Evolutionary conservation across 2,113 vertebrate species (phyloP).

Genomic region (Pseudopodoces humilis): DNA sequence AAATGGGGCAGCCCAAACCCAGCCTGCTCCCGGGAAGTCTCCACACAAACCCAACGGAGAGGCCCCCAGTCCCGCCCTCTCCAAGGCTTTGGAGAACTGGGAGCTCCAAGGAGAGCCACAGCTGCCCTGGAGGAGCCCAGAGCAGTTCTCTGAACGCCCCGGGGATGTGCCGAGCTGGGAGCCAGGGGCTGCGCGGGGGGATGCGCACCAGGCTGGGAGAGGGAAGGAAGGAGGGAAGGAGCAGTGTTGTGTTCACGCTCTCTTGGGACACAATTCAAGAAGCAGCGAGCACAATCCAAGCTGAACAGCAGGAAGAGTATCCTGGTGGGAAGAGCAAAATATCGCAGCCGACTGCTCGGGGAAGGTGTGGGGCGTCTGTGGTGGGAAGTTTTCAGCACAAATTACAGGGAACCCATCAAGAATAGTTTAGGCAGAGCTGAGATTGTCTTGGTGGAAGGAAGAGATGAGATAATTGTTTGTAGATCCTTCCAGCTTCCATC

Average conservation of each 20-base stretch:
- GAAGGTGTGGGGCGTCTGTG: constrained; percentile 42
- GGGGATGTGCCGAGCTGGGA: neutral
- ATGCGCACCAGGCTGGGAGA: neutral
- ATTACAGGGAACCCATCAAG: neutral
- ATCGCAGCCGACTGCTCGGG: neutral
- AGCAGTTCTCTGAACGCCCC: accelerated
- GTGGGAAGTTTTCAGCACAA: constrained; percentile 35
- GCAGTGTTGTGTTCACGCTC: neutral
- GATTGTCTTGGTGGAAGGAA: neutral
- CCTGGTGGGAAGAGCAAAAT: constrained; percentile 53
- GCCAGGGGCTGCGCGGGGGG: neutral
- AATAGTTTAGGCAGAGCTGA: neutral
- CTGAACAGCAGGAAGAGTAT: constrained; percentile 52
- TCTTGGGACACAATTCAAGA: constrained; percentile 39
- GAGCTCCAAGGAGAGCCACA: neutral
- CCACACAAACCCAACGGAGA: accelerated
- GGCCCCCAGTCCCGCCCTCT: neutral
- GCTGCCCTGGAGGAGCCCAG: neutral
- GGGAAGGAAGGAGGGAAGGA: neutral
- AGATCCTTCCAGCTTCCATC: neutral
- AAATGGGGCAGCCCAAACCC: neutral
- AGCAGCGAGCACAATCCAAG: constrained; percentile 1
- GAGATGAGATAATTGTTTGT: neutral
- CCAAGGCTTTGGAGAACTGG: accelerated
- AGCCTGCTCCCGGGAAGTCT: accelerated